These are phyloP conservation scores for Nomada flava DNA, from an alignment of 2,888 invertebrate genomes.

Conservation along the genomic window DNA sequence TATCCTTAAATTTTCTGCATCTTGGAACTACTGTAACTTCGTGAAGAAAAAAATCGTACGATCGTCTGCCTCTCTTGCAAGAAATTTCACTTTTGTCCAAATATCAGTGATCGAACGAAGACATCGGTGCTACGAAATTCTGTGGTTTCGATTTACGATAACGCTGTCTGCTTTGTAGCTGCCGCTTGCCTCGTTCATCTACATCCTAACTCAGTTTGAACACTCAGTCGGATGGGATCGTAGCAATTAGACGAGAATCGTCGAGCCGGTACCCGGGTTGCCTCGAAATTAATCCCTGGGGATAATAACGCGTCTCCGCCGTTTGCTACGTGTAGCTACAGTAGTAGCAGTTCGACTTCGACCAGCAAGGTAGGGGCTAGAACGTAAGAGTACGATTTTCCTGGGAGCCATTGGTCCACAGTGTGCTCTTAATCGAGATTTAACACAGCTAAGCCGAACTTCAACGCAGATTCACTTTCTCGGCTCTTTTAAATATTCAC, in stretches of 20 bases:
- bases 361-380: background rate
- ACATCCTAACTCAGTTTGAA: conserved; percentile 16
- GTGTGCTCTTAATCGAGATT: conserved; percentile 15
- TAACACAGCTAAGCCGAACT: conserved; percentile 1
- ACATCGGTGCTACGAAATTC: background rate
- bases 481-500: conserved; percentile 17
- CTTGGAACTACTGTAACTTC: no score
- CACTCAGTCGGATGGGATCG: conserved; percentile 60
- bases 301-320: conserved; percentile 69
- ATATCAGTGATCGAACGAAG: conserved; percentile 19
- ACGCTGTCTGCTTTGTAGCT: conserved; percentile 1
- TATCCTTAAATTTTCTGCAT: no score
- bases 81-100: background rate
- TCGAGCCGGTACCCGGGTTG: conserved; percentile 52
- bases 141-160: conserved; percentile 4
- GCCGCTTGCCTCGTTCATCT: background rate
- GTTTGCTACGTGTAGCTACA: conserved; percentile 51
- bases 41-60: background rate
- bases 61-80: no score
- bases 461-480: background rate
- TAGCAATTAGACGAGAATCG: conserved; percentile 73
- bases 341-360: conserved; percentile 40
- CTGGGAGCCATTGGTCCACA: background rate
- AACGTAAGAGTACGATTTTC: conserved; percentile 4
- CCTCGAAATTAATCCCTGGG: conserved; percentile 73